These are phyloP conservation scores for Dendrocopos noguchii DNA, from an alignment of 2,113 vertebrate genomes.

Conservation along the genomic window DNA sequence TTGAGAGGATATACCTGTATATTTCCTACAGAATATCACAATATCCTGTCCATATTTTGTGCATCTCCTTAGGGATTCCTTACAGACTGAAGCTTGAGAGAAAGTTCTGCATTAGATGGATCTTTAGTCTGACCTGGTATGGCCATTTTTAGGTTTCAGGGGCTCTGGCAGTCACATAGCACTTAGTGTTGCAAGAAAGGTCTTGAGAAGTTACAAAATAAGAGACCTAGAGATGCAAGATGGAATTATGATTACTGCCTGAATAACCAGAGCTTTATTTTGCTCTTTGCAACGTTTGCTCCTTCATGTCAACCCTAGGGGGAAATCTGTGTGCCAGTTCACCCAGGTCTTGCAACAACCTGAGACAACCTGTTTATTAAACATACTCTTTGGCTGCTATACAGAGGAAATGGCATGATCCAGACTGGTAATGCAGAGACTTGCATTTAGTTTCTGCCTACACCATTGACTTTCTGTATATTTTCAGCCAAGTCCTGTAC, in stretches of 20 bases:
- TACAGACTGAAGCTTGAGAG: neutral
- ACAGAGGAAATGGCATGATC: constrained; percentile 61
- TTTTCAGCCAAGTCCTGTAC: constrained; percentile 14
- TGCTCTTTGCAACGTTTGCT: constrained; percentile 34
- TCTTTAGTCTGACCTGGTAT: constrained; percentile 1
- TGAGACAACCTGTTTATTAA: constrained; percentile 70
- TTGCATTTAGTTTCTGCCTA: constrained; percentile 60
- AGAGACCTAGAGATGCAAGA: constrained; percentile 31
- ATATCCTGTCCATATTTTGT: neutral
- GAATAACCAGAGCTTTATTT: constrained; percentile 41
- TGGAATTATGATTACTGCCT: constrained; percentile 18
- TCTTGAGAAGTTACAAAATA: constrained; percentile 47
- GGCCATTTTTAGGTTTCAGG: neutral
- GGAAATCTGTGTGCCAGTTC: constrained; percentile 58
- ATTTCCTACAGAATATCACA: neutral
- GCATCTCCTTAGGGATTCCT: neutral
- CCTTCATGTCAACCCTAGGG: constrained; percentile 63
- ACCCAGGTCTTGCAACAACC: constrained; percentile 64
- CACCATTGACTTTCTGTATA: neutral
- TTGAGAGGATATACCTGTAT: neutral
- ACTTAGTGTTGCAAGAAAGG: constrained; percentile 34
- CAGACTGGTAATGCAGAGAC: constrained; percentile 55
- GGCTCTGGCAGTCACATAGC: neutral
- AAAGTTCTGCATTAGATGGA: neutral
- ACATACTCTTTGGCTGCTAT: constrained; percentile 41